Evolutionary conservation across 2,797 vertebrate species (phyloP).

Genomic region (Pogonophryne albipinna): DNA sequence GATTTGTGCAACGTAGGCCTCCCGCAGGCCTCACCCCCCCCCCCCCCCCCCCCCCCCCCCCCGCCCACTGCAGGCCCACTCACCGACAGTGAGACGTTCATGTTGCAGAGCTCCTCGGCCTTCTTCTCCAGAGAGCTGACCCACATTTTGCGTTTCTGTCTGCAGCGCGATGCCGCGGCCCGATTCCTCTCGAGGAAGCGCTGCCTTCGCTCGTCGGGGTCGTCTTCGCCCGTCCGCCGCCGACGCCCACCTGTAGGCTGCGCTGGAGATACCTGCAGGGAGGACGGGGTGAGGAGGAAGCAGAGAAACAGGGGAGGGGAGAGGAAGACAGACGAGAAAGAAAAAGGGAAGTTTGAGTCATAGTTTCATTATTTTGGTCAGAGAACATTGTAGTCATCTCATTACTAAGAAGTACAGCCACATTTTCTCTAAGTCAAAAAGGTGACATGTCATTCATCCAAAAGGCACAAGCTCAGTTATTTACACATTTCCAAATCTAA

Average conservation of each 20-base stretch:
- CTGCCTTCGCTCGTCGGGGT: constrained; percentile 95
- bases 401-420: constrained; percentile 18
- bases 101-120: constrained; percentile 93
- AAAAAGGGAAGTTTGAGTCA: constrained; percentile 76
- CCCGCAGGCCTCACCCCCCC: constrained; percentile 6
- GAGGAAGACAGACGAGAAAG: constrained; percentile 42
- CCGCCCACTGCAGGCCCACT: constrained; percentile 72
- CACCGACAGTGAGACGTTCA: constrained; percentile 97
- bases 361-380: constrained; percentile 64
- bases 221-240: constrained; percentile 91
- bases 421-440: constrained; percentile 33
- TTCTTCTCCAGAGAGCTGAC: constrained; percentile 97
- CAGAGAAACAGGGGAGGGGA: constrained; percentile 27
- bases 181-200: constrained; percentile 96
- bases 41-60: constrained; percentile 7
- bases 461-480: not conserved
- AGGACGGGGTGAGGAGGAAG: constrained; percentile 41
- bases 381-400: constrained; percentile 41
- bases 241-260: constrained; percentile 95
- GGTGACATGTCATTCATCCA: not conserved
- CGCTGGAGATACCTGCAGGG: constrained; percentile 92
- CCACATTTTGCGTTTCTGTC: constrained; percentile 97
- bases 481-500: not conserved
- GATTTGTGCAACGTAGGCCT: constrained; percentile 7
- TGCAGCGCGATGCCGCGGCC: constrained; percentile 95